Base-by-base conservation (phyloP, 2,888 invertebrate species). In the Teleiodes luculella region DNA sequence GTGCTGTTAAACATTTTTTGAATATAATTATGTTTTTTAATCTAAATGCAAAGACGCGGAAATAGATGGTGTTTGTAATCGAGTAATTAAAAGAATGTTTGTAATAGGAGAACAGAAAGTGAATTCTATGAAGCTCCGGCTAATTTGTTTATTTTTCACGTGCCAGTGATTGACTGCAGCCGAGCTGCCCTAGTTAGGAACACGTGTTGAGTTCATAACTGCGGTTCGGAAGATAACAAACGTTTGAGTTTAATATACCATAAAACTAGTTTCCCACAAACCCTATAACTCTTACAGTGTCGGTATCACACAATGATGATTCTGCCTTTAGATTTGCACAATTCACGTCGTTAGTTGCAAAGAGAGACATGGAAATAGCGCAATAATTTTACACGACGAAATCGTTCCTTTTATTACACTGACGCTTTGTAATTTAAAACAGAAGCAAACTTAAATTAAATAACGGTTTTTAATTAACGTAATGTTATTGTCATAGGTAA, bases 101-200 rank as follows among this genome's bases (percentile, higher is more conserved):
- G 49, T 49, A 49, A 49, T 33, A 28, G 28, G 47, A 47, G 31
- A 14, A 37, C 4, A 52, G 20, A 30, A 47, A 36, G 30, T 30
- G 30, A 31, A 46, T 45, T 55, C 43, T 31, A 47, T 53, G 57
- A 55, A 57, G 57, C 28, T 47, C 50, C 60, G 58, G 55, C 59
- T 58, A 63, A 67, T 70, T 72, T 78, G 80, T 83, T 80, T 84
- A 78, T 75, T 76, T 78, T 78, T 74, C 68, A 67, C 72, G 66
- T 66, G 66, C 64, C 75, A 76, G 72, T 78, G 76, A 81, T 78
- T 78, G 79, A 83, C 74, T 79, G 75, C 74, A 76, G 75, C 67
- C 65, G 69, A 67, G 63, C 70, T 75, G 80, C 69, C 78, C 80
- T 70, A 79, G 76, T 78, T 79, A 72, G 68, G 68, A 63, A 76